Conservation (phyloP, 1,140 invertebrate genomes). For the Helicoverpa zea region DNA sequence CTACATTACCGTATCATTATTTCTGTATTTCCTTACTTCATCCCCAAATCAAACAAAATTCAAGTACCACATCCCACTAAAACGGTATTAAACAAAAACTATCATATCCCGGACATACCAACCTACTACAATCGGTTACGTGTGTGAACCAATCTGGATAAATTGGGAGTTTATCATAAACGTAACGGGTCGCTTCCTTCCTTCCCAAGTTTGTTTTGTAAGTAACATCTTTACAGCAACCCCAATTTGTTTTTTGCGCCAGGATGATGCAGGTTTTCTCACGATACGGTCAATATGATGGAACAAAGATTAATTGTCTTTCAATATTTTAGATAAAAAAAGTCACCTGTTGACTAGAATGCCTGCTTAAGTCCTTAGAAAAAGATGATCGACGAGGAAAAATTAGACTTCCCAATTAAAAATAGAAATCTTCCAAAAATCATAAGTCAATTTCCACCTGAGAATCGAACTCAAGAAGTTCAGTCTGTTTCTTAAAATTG, state of each 20-base stretch:
- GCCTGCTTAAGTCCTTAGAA: too few species aligned
- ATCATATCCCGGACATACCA: constrained; percentile 21
- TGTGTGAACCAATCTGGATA: constrained; percentile 64
- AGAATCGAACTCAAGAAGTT: too few species aligned
- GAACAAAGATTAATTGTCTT: not conserved
- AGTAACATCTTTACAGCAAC: constrained; percentile 47
- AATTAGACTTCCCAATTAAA: too few species aligned
- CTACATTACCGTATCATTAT: not conserved
- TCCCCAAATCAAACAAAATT: not conserved
- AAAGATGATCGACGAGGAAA: too few species aligned
- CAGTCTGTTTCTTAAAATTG: not conserved
- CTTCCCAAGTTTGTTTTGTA: constrained; percentile 52
- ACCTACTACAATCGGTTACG: not conserved
- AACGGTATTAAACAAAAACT: constrained; percentile 32
- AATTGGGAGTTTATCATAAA: constrained; percentile 56
- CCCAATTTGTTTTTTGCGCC: constrained; percentile 39
- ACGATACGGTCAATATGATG: constrained; percentile 38
- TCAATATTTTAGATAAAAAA: too few species aligned
- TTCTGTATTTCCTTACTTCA: not conserved
- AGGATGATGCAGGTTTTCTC: constrained; percentile 38
- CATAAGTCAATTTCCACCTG: too few species aligned
- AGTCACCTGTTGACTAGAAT: too few species aligned
- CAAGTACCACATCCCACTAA: constrained; percentile 6
- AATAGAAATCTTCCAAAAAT: too few species aligned
- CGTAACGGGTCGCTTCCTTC: constrained; percentile 71